These are phyloP conservation scores for Cybosia mesomella DNA, from an alignment of 2,888 invertebrate species.

Conservation along the genomic window DNA sequence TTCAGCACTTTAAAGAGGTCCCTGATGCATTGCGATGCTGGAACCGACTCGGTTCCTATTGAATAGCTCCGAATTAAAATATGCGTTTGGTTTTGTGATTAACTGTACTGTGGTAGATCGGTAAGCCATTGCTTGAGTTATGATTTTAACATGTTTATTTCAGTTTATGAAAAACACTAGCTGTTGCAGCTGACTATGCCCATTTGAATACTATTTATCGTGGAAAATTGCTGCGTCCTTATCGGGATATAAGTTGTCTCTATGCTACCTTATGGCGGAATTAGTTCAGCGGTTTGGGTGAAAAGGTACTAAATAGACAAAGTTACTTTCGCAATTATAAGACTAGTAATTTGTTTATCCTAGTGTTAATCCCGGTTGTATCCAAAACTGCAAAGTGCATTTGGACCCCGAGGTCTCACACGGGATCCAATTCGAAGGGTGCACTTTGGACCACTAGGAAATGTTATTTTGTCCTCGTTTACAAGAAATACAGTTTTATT, in stretches of 20 bases:
- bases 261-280: background rate
- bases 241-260: background rate
- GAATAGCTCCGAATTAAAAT: constrained; percentile 42
- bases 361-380: background rate
- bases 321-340: too few relatives aligned
- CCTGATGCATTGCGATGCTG: constrained; percentile 51
- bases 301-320: too few relatives aligned
- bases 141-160: background rate
- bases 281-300: background rate
- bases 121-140: constrained; percentile 1
- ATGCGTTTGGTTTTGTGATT: constrained; percentile 37
- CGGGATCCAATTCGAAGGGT: too few relatives aligned
- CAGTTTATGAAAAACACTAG: background rate
- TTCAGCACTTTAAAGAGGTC: constrained; percentile 52
- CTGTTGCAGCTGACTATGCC: background rate
- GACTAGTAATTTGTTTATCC: background rate
- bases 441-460: background rate
- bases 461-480: background rate
- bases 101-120: constrained; percentile 16
- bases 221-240: background rate
- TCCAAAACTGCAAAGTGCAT: background rate
- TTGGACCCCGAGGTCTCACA: background rate
- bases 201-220: background rate
- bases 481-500: background rate
- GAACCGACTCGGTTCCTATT: constrained; percentile 42